A percentile compares a stretch with the other conserved stretches of the same genome.
These are phyloP conservation scores for Melanophora roralis DNA, from an alignment of 2,888 invertebrate genomes.

Conservation along the genomic window DNA sequence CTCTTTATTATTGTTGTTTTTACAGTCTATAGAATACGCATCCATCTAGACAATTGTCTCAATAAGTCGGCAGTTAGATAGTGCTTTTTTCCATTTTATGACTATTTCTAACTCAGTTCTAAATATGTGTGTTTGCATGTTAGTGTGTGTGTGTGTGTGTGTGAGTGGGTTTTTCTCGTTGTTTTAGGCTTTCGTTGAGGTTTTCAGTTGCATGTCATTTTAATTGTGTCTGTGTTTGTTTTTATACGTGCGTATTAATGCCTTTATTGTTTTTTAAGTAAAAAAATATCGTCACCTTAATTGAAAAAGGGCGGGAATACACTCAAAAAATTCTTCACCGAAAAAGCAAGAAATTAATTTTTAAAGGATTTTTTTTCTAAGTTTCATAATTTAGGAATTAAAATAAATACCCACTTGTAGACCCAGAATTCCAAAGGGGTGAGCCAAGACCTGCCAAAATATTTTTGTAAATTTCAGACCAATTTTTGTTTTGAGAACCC, in stretches of 20 bases:
- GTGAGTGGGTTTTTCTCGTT: background rate
- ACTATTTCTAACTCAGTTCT: constrained; percentile 15
- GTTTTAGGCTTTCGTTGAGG: constrained; percentile 9
- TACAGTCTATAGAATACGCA: constrained; percentile 59
- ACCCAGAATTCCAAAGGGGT: too few relatives aligned
- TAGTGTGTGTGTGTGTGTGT: background rate
- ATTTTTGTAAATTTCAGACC: too few relatives aligned
- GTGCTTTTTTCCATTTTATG: background rate
- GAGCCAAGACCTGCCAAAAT: too few relatives aligned
- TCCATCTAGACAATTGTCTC: constrained; percentile 58
- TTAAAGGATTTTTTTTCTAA: too few relatives aligned
- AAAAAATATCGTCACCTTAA: too few relatives aligned
- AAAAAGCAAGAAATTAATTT: too few relatives aligned
- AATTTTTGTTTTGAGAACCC: too few relatives aligned
- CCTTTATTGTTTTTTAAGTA: constrained; percentile 9
- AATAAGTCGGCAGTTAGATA: constrained; percentile 43
- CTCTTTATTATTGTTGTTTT: constrained; percentile 41
- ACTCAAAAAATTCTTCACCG: too few relatives aligned
- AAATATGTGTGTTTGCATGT: constrained; percentile 27
- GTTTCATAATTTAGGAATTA: too few relatives aligned
- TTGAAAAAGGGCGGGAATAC: too few relatives aligned
- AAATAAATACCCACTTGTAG: too few relatives aligned
- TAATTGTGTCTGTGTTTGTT: constrained; percentile 45
- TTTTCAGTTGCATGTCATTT: constrained; percentile 21
- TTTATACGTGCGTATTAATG: background rate